Conservation (phyloP, 2,888 invertebrate species). For the Tanytarsus gracilentus region DNA sequence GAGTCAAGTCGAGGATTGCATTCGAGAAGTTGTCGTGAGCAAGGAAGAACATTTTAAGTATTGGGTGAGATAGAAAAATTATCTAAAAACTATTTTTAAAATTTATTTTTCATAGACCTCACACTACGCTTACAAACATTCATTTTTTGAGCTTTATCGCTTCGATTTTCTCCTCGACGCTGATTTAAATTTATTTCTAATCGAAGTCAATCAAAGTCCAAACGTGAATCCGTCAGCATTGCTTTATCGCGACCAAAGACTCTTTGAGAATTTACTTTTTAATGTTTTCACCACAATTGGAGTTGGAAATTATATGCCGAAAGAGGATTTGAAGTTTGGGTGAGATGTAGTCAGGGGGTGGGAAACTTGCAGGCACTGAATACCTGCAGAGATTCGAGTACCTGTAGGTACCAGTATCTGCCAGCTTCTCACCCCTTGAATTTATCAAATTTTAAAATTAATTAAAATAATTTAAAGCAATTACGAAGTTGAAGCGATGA, state of each 20-base stretch:
- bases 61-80: slow-evolving; percentile 36
- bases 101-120: background rate
- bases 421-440: no score
- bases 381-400: no score
- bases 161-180: slow-evolving; percentile 91
- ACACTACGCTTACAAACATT: slow-evolving; percentile 48
- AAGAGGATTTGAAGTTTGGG: slow-evolving; percentile 42
- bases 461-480: slow-evolving; percentile 40
- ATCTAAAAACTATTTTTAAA: background rate
- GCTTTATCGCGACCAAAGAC: slow-evolving; percentile 71
- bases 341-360: slow-evolving; percentile 33
- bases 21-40: slow-evolving; percentile 55
- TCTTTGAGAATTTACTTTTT: slow-evolving; percentile 89
- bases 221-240: slow-evolving; percentile 83
- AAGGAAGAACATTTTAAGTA: slow-evolving; percentile 65
- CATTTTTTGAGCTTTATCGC: slow-evolving; percentile 91
- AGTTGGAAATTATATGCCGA: slow-evolving; percentile 48
- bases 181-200: slow-evolving; percentile 69
- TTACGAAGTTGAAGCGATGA: slow-evolving; percentile 50
- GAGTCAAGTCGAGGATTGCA: slow-evolving; percentile 69
- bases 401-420: no score
- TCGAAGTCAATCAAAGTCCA: slow-evolving; percentile 98
- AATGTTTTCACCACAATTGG: slow-evolving; percentile 75
- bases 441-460: no score
- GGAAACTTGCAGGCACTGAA: background rate